Evolutionary conservation across 2,113 vertebrate genomes (phyloP), one percentile per base, ranked within the genome.

Genomic region (Tringa solitaria): DNA sequence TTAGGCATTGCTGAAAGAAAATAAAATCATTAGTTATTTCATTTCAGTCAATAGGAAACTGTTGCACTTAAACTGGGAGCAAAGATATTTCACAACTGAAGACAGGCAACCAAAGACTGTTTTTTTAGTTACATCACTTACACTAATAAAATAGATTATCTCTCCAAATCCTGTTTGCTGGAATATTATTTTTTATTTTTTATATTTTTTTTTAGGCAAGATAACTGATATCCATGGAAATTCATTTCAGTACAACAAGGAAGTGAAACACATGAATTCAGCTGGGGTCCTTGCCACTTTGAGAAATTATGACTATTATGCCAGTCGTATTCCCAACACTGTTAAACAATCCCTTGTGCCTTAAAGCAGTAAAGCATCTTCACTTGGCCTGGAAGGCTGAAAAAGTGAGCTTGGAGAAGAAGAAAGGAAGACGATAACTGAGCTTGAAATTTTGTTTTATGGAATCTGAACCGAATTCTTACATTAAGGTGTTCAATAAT

Each of bases 231-330:
- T 99, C 94, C 98, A 98, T 86, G 99, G 99, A 20, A 99, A 99
- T 54, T 56, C 98, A 17, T 99, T 99, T 91, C 70, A 97, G 54
- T 99, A 99, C 50, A 95, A 99, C 41, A 99, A 99, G 60, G 97
- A 99, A 5, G 99, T 99, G 59, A 99, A 99, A 92, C 99, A 99
- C 96, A 99, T 99, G 99, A 99, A 99, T 96, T 99, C 99, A 2
- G 99, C 98, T 0, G 99, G 99, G 2, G 99, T 99, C 73, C 98
- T 99, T 43, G 99, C 99, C 13, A 95, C 99, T 2, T 97, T 99
- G 72, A 98, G 97, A 51, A 98, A 99, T 97, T 99, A 99, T 15
- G 98, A 99, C 76, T 99, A 99, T 97, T 99, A 99, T 37, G 87
- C 98, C 65, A 99, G 98, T 96, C 98, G 98, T 91, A 99, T 99